phyloP scores from a whole-genome alignment of 2,797 vertebrate species.

The Moxostoma hubbsi region DNA sequence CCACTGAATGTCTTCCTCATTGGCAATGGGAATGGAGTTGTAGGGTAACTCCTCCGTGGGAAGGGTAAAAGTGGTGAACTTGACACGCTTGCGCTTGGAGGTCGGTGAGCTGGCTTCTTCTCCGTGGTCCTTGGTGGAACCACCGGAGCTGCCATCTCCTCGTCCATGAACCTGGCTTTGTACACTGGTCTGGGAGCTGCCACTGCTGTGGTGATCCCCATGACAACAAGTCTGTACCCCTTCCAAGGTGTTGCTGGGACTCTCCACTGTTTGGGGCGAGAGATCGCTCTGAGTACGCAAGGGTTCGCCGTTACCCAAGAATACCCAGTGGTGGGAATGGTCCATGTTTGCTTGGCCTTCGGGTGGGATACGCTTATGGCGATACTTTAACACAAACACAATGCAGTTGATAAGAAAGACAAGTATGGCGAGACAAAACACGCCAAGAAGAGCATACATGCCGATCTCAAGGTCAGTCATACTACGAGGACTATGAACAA shows the following conservation, averaged over 20 bases:
- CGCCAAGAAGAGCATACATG: slow-evolving; percentile 95
- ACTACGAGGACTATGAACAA: slow-evolving; percentile 87
- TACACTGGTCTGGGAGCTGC: slow-evolving; percentile 96
- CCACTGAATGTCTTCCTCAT: slow-evolving; percentile 98
- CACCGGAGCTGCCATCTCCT: slow-evolving; percentile 91
- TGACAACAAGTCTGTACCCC: slow-evolving; percentile 92
- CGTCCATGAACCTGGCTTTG: slow-evolving; percentile 96
- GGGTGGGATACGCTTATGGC: slow-evolving; percentile 94
- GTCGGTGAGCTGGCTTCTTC: slow-evolving; percentile 96
- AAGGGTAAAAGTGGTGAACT: slow-evolving; percentile 96
- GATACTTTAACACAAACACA: slow-evolving; percentile 95
- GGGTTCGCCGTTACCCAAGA: slow-evolving; percentile 94
- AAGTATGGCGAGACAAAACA: slow-evolving; percentile 97
- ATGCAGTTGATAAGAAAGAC: slow-evolving; percentile 99
- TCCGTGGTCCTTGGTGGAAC: slow-evolving; percentile 89
- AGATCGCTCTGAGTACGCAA: slow-evolving; percentile 89
- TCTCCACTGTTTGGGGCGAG: slow-evolving; percentile 87
- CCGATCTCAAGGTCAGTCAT: slow-evolving; percentile 97
- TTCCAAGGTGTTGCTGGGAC: slow-evolving; percentile 86
- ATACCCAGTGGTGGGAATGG: slow-evolving; percentile 99
- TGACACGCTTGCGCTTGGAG: slow-evolving; percentile 96
- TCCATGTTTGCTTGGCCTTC: slow-evolving; percentile 99
- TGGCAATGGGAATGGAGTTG: slow-evolving; percentile 93
- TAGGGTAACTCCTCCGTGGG: slow-evolving; percentile 95
- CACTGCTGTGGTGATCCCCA: slow-evolving; percentile 93